Conservation (phyloP, 2,888 invertebrate genomes). For the Ectobius pallidus region DNA sequence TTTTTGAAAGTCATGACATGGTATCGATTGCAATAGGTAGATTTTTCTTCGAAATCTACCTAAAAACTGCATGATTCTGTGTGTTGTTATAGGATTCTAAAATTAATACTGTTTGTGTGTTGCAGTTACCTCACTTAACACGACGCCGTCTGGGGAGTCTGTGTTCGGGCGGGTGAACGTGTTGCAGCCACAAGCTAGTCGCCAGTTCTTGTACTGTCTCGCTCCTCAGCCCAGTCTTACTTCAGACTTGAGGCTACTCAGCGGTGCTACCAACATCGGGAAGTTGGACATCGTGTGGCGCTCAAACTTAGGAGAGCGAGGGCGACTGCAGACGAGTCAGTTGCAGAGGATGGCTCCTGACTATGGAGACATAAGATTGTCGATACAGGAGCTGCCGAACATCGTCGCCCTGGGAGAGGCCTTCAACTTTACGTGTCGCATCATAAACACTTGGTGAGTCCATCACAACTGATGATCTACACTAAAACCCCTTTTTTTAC, state of each 20-base stretch:
- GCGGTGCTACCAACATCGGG: constrained; percentile 87
- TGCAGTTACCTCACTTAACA: constrained; percentile 73
- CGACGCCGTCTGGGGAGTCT: constrained; percentile 67
- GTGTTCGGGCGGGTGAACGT: constrained; percentile 81
- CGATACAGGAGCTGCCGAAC: constrained; percentile 83
- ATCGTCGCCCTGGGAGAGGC: constrained; percentile 82
- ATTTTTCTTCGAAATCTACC: no score
- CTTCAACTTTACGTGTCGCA: constrained; percentile 79
- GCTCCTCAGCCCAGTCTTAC: constrained; percentile 78
- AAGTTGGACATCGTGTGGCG: constrained; percentile 99
- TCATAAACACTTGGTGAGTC: constrained; percentile 75
- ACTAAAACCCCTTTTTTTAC: no score
- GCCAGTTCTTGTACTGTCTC: constrained; percentile 94
- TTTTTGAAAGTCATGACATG: no score
- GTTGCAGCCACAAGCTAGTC: constrained; percentile 87
- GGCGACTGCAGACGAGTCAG: constrained; percentile 95
- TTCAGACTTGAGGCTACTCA: constrained; percentile 77
- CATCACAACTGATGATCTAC: no score
- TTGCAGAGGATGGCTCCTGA: constrained; percentile 90
- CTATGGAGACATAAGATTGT: constrained; percentile 88
- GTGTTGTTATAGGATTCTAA: no score
- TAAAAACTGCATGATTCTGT: no score
- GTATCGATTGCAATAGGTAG: no score
- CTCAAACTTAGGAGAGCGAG: constrained; percentile 94
- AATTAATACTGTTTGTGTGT: no score